phyloP scores from a whole-genome alignment of 2,113 vertebrate species.

The Phrynocephalus versicolor region DNA sequence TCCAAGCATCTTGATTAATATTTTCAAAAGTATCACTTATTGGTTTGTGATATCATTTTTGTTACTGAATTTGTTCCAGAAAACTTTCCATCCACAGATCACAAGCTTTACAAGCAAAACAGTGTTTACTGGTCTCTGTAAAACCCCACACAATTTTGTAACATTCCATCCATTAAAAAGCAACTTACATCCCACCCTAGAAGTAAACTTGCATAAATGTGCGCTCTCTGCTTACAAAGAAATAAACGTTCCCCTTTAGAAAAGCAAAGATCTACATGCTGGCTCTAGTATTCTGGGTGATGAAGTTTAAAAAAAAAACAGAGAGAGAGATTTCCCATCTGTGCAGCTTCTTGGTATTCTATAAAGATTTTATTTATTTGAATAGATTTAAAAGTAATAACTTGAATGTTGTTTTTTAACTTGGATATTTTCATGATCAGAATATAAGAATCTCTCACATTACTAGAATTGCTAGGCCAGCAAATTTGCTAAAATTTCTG shows the following conservation, averaged over 20 bases:
- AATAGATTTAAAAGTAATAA: too few species aligned
- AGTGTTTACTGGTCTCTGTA: constrained; percentile 6
- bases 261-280: not conserved
- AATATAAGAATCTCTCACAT: not conserved
- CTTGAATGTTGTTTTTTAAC: not conserved
- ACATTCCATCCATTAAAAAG: not conserved
- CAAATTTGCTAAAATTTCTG: too few species aligned
- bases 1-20: not conserved
- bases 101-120: not conserved
- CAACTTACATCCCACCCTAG: not conserved
- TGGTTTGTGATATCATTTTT: constrained; percentile 11
- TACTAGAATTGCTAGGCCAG: not conserved
- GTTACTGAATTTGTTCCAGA: not conserved
- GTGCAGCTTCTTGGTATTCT: not conserved
- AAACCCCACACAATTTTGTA: constrained; percentile 1
- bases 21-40: not conserved
- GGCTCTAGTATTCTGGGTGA: too few species aligned
- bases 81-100: constrained; percentile 26
- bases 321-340: not conserved
- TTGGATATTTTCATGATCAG: not conserved
- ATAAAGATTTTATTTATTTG: not conserved
- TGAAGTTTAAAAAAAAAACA: not conserved
- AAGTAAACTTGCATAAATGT: not conserved
- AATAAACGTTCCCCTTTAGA: not conserved
- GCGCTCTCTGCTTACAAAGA: not conserved